Conservation (phyloP, 92 coral and sea anemone genomes). For the Actinernus sp. region DNA sequence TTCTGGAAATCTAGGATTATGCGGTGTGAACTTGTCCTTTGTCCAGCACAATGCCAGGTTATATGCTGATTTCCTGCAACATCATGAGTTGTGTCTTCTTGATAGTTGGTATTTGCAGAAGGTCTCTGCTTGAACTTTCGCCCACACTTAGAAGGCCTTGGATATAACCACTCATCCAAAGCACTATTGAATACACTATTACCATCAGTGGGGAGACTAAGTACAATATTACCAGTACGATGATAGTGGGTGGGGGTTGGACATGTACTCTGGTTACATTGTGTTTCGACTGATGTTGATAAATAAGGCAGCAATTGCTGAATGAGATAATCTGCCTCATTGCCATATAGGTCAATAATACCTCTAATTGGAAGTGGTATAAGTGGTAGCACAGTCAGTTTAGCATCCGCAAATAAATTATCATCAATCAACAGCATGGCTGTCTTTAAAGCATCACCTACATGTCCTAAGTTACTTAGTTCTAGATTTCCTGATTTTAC, state of each 20-base stretch:
- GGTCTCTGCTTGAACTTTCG: slow-evolving; percentile 31
- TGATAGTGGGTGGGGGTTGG: background rate
- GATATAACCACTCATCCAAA: slow-evolving; percentile 27
- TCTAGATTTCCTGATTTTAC: slow-evolving; percentile 41
- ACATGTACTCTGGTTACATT: background rate
- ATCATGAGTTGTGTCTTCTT: slow-evolving; percentile 13
- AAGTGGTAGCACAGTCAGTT: slow-evolving; percentile 27
- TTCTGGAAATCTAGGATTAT: slow-evolving; percentile 27
- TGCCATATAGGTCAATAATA: slow-evolving; percentile 31
- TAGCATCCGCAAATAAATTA: slow-evolving; percentile 58
- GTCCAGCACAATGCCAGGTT: slow-evolving; percentile 64
- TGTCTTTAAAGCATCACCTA: slow-evolving; percentile 39
- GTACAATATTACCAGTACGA: slow-evolving; percentile 1
- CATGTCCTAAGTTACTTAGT: slow-evolving; percentile 38
- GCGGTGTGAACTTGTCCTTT: slow-evolving; percentile 30
- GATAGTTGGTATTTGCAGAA: background rate
- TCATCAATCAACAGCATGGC: slow-evolving; percentile 39
- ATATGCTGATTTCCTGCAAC: slow-evolving; percentile 17
- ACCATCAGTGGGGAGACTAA: slow-evolving; percentile 6
- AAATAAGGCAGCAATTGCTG: slow-evolving; percentile 20
- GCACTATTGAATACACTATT: slow-evolving; percentile 17
- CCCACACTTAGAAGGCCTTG: slow-evolving; percentile 11
- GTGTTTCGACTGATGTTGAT: slow-evolving; percentile 9
- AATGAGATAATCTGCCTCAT: slow-evolving; percentile 24
- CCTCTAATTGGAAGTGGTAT: slow-evolving; percentile 11